Conservation (phyloP, 2,113 vertebrate genomes). For the Lepidiolamprologus cunningtoni region DNA sequence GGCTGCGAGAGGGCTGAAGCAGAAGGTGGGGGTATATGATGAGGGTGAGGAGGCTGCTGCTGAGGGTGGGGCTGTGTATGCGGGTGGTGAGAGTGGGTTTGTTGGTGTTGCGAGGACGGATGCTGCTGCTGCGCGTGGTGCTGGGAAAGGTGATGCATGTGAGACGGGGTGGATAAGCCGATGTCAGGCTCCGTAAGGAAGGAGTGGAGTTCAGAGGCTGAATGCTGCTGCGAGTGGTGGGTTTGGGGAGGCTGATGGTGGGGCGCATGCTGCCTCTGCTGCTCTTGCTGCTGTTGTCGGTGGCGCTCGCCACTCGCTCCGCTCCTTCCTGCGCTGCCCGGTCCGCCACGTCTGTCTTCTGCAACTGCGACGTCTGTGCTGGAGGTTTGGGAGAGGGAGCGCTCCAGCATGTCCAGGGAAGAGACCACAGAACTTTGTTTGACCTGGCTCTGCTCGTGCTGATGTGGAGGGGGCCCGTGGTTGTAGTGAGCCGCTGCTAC, state of each 20-base stretch:
- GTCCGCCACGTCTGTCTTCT: slow-evolving; percentile 53
- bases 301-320: slow-evolving; percentile 53
- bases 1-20: slow-evolving; percentile 54
- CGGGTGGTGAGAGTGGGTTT: slow-evolving; percentile 61
- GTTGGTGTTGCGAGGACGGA: slow-evolving; percentile 62
- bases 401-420: slow-evolving; percentile 75
- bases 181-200: slow-evolving; percentile 73
- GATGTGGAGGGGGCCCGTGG: slow-evolving; percentile 64
- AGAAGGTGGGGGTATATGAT: slow-evolving; percentile 63
- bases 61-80: slow-evolving; percentile 55
- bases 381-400: slow-evolving; percentile 71
- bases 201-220: slow-evolving; percentile 69
- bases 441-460: slow-evolving; percentile 68
- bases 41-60: slow-evolving; percentile 47
- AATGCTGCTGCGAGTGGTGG: slow-evolving; percentile 61
- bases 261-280: slow-evolving; percentile 65
- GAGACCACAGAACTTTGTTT: slow-evolving; percentile 76
- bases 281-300: slow-evolving; percentile 61
- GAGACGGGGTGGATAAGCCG: slow-evolving; percentile 59
- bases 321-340: slow-evolving; percentile 45
- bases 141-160: slow-evolving; percentile 71
- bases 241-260: slow-evolving; percentile 51
- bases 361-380: slow-evolving; percentile 55
- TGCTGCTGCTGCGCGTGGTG: slow-evolving; percentile 65
- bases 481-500: slow-evolving; percentile 77